Conservation (phyloP, 1,140 invertebrate genomes). For the Telenomus remus region DNA sequence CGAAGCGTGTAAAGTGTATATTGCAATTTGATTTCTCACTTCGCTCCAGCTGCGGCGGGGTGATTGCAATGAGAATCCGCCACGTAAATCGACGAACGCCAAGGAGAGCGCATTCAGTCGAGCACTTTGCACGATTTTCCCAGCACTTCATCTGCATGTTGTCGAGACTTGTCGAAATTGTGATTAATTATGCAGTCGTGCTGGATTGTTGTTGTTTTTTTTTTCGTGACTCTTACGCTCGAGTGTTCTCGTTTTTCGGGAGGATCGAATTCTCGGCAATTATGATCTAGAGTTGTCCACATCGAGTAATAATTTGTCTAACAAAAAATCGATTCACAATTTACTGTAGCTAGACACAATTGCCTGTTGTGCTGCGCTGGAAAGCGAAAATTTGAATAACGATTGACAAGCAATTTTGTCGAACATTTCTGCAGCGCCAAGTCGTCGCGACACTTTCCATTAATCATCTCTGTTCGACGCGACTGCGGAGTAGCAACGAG, state of each 20-base stretch:
- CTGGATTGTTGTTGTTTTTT: slow-evolving; percentile 48
- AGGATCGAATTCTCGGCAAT: too few species aligned
- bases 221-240: slow-evolving; percentile 2
- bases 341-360: too few species aligned
- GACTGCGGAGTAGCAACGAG: slow-evolving; percentile 2
- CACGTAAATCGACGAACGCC: slow-evolving; percentile 48
- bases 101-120: slow-evolving; percentile 37
- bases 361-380: too few species aligned
- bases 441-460: background rate
- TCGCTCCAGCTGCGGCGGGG: slow-evolving; percentile 23
- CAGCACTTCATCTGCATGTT: slow-evolving; percentile 50
- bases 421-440: too few species aligned
- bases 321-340: too few species aligned
- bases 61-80: slow-evolving; percentile 29
- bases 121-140: slow-evolving; percentile 54
- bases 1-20: slow-evolving; percentile 48
- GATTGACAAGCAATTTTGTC: too few species aligned
- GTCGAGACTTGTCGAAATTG: slow-evolving; percentile 37
- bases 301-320: too few species aligned
- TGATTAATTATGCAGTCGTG: slow-evolving; percentile 54
- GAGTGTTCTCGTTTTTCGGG: too few species aligned
- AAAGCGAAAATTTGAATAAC: too few species aligned
- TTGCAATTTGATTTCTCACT: slow-evolving; percentile 56
- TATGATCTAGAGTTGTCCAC: too few species aligned
- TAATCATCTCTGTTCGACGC: slow-evolving; percentile 14